Base-by-base conservation (phyloP, 2,113 vertebrate genomes). In the Rhineura floridana region DNA sequence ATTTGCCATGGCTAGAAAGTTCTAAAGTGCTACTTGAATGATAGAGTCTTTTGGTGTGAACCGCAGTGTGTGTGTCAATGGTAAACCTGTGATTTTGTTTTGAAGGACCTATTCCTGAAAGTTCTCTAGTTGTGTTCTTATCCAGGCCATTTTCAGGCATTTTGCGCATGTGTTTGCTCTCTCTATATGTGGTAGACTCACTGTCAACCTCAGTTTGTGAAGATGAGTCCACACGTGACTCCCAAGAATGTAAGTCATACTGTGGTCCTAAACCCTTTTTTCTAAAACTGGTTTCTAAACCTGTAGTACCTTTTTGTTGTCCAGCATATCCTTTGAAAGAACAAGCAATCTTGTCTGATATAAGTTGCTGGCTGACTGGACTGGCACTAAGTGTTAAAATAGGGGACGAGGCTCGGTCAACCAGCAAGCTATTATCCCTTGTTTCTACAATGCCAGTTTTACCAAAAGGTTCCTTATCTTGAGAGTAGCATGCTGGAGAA, bases 371-470 rank as follows among this genome's bases (percentile, higher is more conserved):
- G 33, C 87, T 88, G 33, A 36, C 79, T 83, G 93, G 89, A 88
- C 89, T 96, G 79, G 97, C 96, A 78, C 96, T 97, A n/a, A 99
- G 94, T 3, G 97, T 98, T 73, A 98, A 96, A 93, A 99, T 99
- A 17, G 99, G 99, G 30, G 99, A 99, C 23, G 98, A 98, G 6
- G 99, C 98, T 77, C 98, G 98, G 36, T 99, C 98, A 0, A 98
- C 98, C 73, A 97, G 87, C 59, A 94, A 80, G 30, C 86, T 81
- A 48, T 75, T 83, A 17, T 95, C 95, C 89, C 88, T 94, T 90
- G 93, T 89, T 82, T 89, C 87, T 93, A 91, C 80, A 75, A 46
- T 62, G 36, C 82, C 36, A 21, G 81, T 85, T 78, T 95, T 91
- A 48, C 0, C 46, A 44, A 62, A 0, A 6, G 46, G 76, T 78